Conservation (phyloP, 2,113 vertebrate species). For the Myotis yumanensis region DNA sequence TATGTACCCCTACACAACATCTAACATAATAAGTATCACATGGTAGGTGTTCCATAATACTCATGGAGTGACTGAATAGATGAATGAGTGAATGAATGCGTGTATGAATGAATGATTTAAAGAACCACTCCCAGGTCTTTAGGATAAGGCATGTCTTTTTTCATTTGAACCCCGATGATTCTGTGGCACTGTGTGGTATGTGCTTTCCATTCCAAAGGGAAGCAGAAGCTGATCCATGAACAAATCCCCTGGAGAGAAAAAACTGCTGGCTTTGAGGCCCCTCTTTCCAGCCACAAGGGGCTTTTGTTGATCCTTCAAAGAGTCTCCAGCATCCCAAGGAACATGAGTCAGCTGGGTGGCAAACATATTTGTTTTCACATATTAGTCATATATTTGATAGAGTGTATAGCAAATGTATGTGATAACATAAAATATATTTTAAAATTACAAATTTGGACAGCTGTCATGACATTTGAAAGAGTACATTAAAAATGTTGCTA, state of each 20-base stretch:
- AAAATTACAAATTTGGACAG: slow-evolving; percentile 79
- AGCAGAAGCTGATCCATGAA: neutral
- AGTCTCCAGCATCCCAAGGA: slow-evolving; percentile 36
- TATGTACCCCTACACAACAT: neutral
- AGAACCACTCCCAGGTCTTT: neutral
- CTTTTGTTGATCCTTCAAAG: slow-evolving; percentile 16
- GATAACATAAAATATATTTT: slow-evolving; percentile 79
- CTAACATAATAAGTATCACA: neutral
- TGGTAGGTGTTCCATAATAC: neutral
- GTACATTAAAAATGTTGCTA: slow-evolving; percentile 73
- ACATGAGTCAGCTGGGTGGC: slow-evolving; percentile 59
- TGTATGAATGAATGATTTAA: neutral
- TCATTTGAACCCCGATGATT: neutral
- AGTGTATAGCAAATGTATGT: slow-evolving; percentile 77
- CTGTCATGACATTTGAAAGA: slow-evolving; percentile 79
- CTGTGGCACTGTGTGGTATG: neutral
- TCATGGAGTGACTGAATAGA: neutral
- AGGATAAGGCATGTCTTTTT: neutral
- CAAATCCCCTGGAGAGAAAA: neutral
- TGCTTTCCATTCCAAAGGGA: neutral
- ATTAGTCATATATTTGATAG: slow-evolving; percentile 80
- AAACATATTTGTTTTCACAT: slow-evolving; percentile 79
- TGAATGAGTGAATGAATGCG: neutral
- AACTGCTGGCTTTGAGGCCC: neutral
- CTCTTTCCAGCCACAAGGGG: neutral